Percentiles rank a stretch among this genome's conserved stretches.
Evolutionary conservation across 1,140 invertebrate species (phyloP).

Genomic region (Macrotrachela quadricornifera): DNA sequence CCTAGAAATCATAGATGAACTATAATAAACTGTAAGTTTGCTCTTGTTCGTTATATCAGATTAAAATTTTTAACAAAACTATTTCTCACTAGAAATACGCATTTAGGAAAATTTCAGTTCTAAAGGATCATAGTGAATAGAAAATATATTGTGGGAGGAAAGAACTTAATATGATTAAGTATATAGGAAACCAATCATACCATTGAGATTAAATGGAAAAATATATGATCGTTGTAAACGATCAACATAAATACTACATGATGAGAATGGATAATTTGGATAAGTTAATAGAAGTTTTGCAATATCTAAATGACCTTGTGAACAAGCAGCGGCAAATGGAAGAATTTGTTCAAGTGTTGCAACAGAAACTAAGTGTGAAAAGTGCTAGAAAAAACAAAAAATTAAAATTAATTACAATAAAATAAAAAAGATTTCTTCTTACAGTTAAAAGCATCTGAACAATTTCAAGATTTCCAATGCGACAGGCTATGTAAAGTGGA

Average conservation of each 20-base stretch:
- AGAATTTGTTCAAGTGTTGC: constrained; percentile 72
- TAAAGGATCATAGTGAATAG: too few relatives aligned
- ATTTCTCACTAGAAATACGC: too few relatives aligned
- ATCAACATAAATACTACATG: constrained; percentile 41
- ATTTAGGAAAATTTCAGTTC: too few relatives aligned
- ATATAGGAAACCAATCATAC: background rate
- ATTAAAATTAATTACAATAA: background rate
- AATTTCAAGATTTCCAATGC: constrained; percentile 1
- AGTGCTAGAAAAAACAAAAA: constrained; percentile 30
- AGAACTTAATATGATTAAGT: background rate
- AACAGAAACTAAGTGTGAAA: constrained; percentile 41
- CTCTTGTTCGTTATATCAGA: too few relatives aligned
- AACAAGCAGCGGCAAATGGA: constrained; percentile 70
- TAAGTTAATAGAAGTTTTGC: constrained; percentile 49
- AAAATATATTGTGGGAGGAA: too few relatives aligned
- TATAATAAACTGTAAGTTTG: too few relatives aligned
- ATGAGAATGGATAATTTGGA: constrained; percentile 41
- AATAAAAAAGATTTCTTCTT: background rate
- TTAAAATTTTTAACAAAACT: too few relatives aligned
- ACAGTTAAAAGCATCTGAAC: background rate
- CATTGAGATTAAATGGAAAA: background rate
- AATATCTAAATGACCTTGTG: constrained; percentile 51
- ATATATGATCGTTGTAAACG: constrained; percentile 15
- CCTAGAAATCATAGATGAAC: too few relatives aligned
- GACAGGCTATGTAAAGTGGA: constrained; percentile 5